Percentiles rank a stretch among this genome's conserved stretches.
phyloP scores from a whole-genome alignment of 2,797 vertebrate species.

The Eospalax fontanierii region DNA sequence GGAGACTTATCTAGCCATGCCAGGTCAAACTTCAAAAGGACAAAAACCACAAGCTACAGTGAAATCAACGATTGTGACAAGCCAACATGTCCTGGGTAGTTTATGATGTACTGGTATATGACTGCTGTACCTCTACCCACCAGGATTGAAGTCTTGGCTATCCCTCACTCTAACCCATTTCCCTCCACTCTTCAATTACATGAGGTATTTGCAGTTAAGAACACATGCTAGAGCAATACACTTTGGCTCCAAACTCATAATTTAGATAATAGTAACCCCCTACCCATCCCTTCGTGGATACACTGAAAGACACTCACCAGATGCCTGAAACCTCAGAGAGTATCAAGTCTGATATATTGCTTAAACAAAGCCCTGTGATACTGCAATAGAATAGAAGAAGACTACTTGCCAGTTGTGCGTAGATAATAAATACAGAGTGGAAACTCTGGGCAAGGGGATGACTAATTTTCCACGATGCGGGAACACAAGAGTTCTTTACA shows the following conservation, averaged over 20 bases:
- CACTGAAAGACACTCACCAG: not conserved
- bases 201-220: not conserved
- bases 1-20: not conserved
- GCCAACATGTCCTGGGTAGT: not conserved
- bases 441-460: not conserved
- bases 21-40: not conserved
- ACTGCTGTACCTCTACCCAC: not conserved
- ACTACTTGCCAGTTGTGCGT: too few relatives aligned
- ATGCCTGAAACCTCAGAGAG: not conserved
- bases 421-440: not conserved
- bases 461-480: not conserved
- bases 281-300: not conserved
- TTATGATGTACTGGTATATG: not conserved
- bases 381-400: too few relatives aligned
- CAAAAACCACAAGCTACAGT: not conserved
- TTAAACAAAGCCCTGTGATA: not conserved
- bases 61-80: not conserved
- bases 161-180: not conserved
- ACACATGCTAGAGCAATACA: not conserved
- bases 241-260: not conserved
- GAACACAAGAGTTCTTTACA: not conserved
- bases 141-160: not conserved
- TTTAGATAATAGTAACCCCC: not conserved
- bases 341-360: not conserved
- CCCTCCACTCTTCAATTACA: not conserved